Percentiles rank a stretch among this genome's conserved stretches.
phyloP scores from a whole-genome alignment of 1,140 invertebrate genomes.

The Megathymus violae region DNA sequence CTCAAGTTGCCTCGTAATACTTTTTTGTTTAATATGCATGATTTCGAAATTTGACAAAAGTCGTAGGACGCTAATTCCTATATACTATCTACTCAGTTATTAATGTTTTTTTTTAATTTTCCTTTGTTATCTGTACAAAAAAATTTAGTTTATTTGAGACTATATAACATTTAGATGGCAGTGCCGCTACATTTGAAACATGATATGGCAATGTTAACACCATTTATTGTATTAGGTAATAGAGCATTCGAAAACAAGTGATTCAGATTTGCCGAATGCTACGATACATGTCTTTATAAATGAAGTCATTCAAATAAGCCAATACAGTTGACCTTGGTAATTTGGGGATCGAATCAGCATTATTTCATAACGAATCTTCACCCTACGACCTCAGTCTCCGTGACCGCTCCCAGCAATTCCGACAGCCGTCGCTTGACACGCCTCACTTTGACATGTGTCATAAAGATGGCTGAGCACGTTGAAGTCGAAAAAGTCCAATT shows the following conservation, averaged over 20 bases:
- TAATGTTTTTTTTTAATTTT: too few relatives aligned
- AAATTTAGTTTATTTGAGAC: too few relatives aligned
- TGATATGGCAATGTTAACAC: too few relatives aligned
- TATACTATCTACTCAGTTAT: too few relatives aligned
- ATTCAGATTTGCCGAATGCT: slow-evolving; percentile 18
- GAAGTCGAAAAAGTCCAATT: not conserved
- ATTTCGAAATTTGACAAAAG: too few relatives aligned
- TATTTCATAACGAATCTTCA: not conserved
- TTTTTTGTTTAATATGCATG: too few relatives aligned
- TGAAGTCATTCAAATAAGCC: not conserved
- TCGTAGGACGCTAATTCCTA: too few relatives aligned
- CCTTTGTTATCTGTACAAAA: too few relatives aligned
- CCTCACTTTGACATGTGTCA: not conserved
- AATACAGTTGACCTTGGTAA: not conserved
- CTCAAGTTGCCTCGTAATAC: too few relatives aligned
- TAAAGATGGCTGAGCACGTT: not conserved
- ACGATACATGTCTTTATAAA: slow-evolving; percentile 5
- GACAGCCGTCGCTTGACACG: not conserved
- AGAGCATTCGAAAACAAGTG: slow-evolving; percentile 11
- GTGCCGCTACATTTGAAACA: too few relatives aligned
- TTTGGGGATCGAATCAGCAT: not conserved
- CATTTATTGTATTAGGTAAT: too few relatives aligned
- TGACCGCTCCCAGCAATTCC: not conserved
- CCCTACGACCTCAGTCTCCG: not conserved
- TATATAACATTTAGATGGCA: too few relatives aligned